These are phyloP conservation scores for Bombus soroeensis DNA, from an alignment of 1,140 invertebrate species.

Conservation along the genomic window DNA sequence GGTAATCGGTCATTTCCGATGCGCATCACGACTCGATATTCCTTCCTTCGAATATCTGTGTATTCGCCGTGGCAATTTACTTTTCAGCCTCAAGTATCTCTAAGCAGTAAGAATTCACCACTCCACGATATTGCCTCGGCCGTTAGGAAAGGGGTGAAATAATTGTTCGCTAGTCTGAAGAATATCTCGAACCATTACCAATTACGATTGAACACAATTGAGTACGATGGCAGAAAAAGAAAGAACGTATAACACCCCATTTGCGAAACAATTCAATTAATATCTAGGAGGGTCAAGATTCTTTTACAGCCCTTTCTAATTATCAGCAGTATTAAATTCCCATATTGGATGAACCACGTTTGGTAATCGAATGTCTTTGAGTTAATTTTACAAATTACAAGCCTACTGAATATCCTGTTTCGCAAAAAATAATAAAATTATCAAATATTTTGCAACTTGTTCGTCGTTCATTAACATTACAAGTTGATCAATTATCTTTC, in stretches of 20 bases:
- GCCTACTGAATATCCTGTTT: too few relatives aligned
- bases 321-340: too few relatives aligned
- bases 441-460: too few relatives aligned
- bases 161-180: background rate
- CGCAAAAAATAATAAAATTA: too few relatives aligned
- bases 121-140: background rate
- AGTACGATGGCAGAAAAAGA: too few relatives aligned
- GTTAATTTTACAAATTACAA: too few relatives aligned
- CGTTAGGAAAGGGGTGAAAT: background rate
- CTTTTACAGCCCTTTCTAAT: too few relatives aligned
- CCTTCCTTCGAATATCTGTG: background rate
- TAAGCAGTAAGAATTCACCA: conserved; percentile 19
- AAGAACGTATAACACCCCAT: background rate
- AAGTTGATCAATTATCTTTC: too few relatives aligned
- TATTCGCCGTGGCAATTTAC: background rate
- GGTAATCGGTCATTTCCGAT: conserved; percentile 39
- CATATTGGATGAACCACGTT: too few relatives aligned
- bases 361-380: too few relatives aligned
- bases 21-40: conserved; percentile 47
- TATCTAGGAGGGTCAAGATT: background rate
- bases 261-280: background rate
- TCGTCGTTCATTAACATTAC: too few relatives aligned
- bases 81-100: background rate
- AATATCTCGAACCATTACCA: background rate
- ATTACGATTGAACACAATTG: background rate